Percentiles rank a stretch among this genome's conserved stretches.
Conservation (phyloP, 2,113 vertebrate species). For the Zeus faber region DNA sequence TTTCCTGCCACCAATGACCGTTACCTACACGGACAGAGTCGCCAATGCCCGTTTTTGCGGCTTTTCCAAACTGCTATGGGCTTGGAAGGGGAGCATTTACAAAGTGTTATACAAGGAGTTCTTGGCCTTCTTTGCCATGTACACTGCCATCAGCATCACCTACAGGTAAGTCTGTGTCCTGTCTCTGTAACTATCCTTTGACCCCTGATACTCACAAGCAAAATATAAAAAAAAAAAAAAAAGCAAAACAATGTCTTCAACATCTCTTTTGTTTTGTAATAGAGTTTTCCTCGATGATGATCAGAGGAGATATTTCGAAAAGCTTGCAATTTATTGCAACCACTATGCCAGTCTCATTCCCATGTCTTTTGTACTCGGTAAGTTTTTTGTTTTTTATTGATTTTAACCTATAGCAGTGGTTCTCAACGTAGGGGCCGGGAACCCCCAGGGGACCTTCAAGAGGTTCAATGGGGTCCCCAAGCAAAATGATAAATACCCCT, state of each 20-base stretch:
- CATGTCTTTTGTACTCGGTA: conserved; percentile 89
- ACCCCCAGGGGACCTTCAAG: no score
- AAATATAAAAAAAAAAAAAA: not conserved
- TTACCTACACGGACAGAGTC: conserved; percentile 89
- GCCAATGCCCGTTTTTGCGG: conserved; percentile 91
- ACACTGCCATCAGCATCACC: conserved; percentile 81
- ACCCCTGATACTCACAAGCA: not conserved
- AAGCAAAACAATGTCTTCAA: not conserved
- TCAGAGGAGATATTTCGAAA: conserved; percentile 89
- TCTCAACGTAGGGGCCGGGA: no score
- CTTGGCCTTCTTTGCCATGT: conserved; percentile 84
- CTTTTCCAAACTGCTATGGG: conserved; percentile 87
- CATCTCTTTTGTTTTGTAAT: not conserved
- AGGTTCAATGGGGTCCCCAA: no score
- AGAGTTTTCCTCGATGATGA: conserved; percentile 80
- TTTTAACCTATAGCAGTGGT: no score
- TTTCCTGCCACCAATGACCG: conserved; percentile 76
- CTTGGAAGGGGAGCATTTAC: conserved; percentile 94
- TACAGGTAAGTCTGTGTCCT: conserved; percentile 78
- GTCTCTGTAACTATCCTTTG: not conserved
- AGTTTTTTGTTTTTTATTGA: no score
- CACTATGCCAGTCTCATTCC: conserved; percentile 91
- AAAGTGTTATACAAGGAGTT: conserved; percentile 91
- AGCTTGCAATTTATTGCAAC: conserved; percentile 90
- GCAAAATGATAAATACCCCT: no score